These are phyloP conservation scores for Acanthosoma haemorrhoidale DNA, from an alignment of 2,888 invertebrate genomes.

Conservation along the genomic window DNA sequence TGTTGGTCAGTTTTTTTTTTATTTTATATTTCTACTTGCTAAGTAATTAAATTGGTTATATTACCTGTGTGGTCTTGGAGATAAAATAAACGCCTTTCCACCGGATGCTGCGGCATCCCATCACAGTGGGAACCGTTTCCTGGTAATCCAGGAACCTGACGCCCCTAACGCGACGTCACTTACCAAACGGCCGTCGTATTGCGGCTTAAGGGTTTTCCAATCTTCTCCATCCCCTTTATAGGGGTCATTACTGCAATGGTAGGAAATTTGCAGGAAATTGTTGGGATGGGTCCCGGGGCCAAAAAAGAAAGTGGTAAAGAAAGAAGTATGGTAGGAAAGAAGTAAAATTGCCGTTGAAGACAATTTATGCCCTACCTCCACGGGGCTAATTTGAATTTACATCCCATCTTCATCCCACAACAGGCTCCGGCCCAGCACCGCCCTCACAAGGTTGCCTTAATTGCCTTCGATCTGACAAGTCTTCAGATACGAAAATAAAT, in stretches of 20 bases:
- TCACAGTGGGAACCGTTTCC: too few relatives aligned
- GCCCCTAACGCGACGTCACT: too few relatives aligned
- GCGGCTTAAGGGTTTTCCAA: conserved; percentile 10
- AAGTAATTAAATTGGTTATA: too few relatives aligned
- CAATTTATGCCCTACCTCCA: background rate
- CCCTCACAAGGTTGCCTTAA: too few relatives aligned
- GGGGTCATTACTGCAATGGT: conserved; percentile 3
- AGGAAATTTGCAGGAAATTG: conserved; percentile 12
- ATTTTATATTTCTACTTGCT: too few relatives aligned
- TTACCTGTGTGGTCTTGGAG: too few relatives aligned
- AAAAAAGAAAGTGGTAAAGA: background rate
- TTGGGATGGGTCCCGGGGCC: background rate
- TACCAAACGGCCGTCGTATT: background rate
- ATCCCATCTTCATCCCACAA: background rate
- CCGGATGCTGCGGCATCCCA: too few relatives aligned
- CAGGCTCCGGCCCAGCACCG: background rate
- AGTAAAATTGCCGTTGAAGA: background rate
- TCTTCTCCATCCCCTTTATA: conserved; percentile 2
- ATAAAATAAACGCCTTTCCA: too few relatives aligned
- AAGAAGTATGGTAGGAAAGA: background rate
- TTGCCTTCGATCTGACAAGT: too few relatives aligned
- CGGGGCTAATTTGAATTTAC: conserved; percentile 1
- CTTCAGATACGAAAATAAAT: too few relatives aligned
- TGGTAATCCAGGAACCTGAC: too few relatives aligned
- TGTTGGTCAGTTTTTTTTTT: too few relatives aligned